phyloP scores from a whole-genome alignment of 2,888 invertebrate species.

The Epistrophe eligans region DNA sequence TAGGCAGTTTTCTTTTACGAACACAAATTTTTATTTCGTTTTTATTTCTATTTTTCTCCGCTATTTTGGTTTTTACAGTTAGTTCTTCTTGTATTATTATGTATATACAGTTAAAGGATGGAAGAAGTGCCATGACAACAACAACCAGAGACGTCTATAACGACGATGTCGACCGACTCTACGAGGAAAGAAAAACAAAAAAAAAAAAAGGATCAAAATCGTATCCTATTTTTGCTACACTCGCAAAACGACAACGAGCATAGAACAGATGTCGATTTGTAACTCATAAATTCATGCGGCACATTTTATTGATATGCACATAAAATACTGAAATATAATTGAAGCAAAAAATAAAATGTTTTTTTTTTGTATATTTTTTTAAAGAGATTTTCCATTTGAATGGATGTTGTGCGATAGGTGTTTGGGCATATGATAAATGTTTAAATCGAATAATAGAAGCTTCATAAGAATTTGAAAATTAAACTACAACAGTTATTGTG shows the following conservation, averaged over 20 bases:
- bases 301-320: constrained; percentile 75
- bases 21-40: constrained; percentile 70
- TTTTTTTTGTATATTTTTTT: constrained; percentile 24
- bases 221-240: constrained; percentile 53
- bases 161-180: no score
- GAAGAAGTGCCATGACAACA: constrained; percentile 23
- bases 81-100: constrained; percentile 48
- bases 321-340: constrained; percentile 75
- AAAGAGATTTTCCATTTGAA: constrained; percentile 21
- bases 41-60: constrained; percentile 48
- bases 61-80: constrained; percentile 64
- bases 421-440: not conserved
- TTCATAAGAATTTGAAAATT: no score
- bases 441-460: not conserved
- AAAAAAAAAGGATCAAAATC: constrained; percentile 52
- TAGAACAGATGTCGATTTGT: constrained; percentile 75
- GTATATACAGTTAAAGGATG: constrained; percentile 40
- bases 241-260: constrained; percentile 55
- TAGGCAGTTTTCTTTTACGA: constrained; percentile 71
- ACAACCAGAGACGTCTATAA: not conserved
- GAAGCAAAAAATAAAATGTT: constrained; percentile 31
- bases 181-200: not conserved
- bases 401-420: not conserved
- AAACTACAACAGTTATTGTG: no score
- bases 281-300: constrained; percentile 76